phyloP scores from a whole-genome alignment of 2,113 vertebrate genomes.

The Erpornis zantholeuca region DNA sequence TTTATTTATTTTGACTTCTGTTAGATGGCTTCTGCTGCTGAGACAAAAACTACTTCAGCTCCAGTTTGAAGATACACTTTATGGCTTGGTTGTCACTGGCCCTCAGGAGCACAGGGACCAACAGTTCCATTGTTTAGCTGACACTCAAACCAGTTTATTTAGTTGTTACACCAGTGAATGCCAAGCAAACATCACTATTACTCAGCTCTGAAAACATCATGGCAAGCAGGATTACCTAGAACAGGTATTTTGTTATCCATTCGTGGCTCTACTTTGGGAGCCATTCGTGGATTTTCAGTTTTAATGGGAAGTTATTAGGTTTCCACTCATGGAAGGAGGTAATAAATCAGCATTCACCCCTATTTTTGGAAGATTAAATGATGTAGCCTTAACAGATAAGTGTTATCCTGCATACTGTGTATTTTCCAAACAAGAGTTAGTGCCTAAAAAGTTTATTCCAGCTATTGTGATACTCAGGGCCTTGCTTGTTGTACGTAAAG shows the following conservation, averaged over 20 bases:
- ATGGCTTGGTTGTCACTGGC: background rate
- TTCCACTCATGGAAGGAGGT: background rate
- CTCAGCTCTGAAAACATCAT: background rate
- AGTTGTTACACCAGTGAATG: background rate
- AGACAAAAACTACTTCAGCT: background rate
- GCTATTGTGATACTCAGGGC: constrained; percentile 55
- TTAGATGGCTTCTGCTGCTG: constrained; percentile 20
- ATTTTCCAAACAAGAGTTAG: constrained; percentile 30
- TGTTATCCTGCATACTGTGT: constrained; percentile 9
- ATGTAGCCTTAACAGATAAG: constrained; percentile 16
- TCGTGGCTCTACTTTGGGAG: background rate
- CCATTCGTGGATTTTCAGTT: background rate
- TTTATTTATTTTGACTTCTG: background rate
- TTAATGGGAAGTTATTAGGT: background rate
- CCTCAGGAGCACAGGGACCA: background rate
- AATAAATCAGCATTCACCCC: background rate
- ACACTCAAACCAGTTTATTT: background rate
- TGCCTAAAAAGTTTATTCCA: constrained; percentile 28
- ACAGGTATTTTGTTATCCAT: background rate
- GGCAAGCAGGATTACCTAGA: background rate
- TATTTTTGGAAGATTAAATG: background rate
- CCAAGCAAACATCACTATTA: background rate
- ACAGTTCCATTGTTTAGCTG: background rate
- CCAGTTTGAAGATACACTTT: background rate
- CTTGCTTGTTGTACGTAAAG: background rate